Conservation (phyloP, 2,888 invertebrate species). For the Sinhomidia bicolor region DNA sequence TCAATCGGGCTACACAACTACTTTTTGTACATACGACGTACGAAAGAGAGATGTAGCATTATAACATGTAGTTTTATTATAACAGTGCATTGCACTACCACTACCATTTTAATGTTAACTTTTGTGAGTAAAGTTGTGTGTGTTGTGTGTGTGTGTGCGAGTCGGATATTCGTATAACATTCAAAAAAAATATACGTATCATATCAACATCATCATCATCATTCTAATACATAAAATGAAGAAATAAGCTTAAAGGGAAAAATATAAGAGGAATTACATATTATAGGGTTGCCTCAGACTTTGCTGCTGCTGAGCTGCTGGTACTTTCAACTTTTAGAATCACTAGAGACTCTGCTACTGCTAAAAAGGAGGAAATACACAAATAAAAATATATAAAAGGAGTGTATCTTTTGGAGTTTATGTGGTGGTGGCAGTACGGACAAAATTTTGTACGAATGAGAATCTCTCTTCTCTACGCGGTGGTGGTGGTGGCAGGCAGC, state of each 20-base stretch:
- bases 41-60: conserved; percentile 1
- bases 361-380: not conserved
- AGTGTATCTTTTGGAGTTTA: not conserved
- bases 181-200: not conserved
- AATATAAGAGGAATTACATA: not conserved
- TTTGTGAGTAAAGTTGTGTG: not conserved
- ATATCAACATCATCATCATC: conserved; percentile 1
- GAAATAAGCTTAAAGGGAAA: not conserved
- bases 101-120: not conserved
- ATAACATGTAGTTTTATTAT: conserved; percentile 27
- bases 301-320: not conserved
- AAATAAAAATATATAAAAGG: conserved; percentile 30
- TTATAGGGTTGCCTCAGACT: not conserved
- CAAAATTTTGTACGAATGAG: not conserved
- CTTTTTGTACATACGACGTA: not conserved
- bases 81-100: conserved; percentile 26
- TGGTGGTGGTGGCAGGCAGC: not conserved
- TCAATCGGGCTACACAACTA: conserved; percentile 49
- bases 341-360: not conserved
- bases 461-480: not conserved
- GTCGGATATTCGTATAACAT: not conserved
- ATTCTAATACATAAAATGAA: conserved; percentile 10
- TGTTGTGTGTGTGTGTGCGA: not conserved
- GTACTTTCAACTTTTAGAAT: not conserved
- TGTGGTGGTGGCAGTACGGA: not conserved